Evolutionary conservation across 2,888 invertebrate genomes (phyloP), one percentile per base, ranked within the genome.

Genomic region (Synergus laeviventris): DNA sequence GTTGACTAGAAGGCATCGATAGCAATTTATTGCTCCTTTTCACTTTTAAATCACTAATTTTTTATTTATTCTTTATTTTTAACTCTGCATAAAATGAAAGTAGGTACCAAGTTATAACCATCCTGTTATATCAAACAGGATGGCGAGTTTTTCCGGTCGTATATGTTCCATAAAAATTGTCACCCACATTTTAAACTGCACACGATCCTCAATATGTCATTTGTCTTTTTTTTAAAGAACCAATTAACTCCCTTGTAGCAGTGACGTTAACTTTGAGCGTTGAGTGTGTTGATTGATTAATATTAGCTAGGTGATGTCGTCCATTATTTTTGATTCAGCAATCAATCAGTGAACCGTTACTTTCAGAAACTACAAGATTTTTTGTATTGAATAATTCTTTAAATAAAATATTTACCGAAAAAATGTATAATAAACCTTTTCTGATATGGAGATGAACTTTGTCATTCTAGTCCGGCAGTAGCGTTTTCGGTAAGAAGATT

Each of bases 401-500:
- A 11, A 54, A 54, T 54, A 54, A 54, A 54, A 54, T 18, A 9
- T 3, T 54, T 18, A n/a, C n/a, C 18, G 18, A 54, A 54, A 54
- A 54, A 54, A 18, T 54, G 18, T n/a, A 9, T 2, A 9, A 11
- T 54, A 54, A 54, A 9, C 18, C 18, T 18, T 54, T 54, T 18
- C 31, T 54, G 8, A 45, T 16, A 9, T 16, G 9, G 9, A 18
- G 54, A 54, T 45, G 42, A 66, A 45, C 45, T 45, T 45, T 16
- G 24, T 66, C 24, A 66, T 66, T 66, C 45, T 16, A 21, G 18
- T n/a, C 16, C 21, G 18, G 21, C 42, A 45, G 9, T 24, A 45
- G 24, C 42, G 4, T 66, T 66, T 66, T 66, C 66, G 66, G 31
- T 45, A 45, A 31, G 39, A 66, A 24, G 31, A 66, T 66, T 42